These are phyloP conservation scores for Drosophila eugracilis DNA, from an alignment of 1,140 invertebrate species.

Conservation along the genomic window DNA sequence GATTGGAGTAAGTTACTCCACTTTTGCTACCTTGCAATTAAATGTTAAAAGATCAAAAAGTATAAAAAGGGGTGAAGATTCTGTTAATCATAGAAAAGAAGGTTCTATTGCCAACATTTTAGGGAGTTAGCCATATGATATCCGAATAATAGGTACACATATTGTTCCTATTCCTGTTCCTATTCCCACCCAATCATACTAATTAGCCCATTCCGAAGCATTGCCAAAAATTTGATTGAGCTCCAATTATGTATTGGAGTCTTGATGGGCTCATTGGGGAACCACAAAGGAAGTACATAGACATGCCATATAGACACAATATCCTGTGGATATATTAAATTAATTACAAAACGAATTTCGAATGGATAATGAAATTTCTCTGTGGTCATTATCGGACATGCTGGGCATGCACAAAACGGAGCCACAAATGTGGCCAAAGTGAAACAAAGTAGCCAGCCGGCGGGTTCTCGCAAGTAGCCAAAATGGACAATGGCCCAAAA, in stretches of 20 bases:
- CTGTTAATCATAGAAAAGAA: not conserved
- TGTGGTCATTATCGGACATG: conserved; percentile 79
- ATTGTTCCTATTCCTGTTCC: not conserved
- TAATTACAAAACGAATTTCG: conserved; percentile 79
- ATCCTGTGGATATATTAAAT: conserved; percentile 73
- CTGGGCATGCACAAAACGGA: conserved; percentile 71
- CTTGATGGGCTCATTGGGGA: not conserved
- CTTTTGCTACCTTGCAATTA: not conserved
- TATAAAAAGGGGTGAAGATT: not conserved
- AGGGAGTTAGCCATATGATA: no score
- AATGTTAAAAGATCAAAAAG: not conserved
- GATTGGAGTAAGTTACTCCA: not conserved
- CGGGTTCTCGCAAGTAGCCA: conserved; percentile 45
- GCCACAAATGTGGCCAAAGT: conserved; percentile 78
- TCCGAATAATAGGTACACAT: no score
- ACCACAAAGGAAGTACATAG: conserved; percentile 14
- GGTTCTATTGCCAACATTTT: no score
- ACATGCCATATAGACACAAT: conserved; percentile 33
- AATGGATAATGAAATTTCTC: conserved; percentile 79
- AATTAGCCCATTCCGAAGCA: not conserved
- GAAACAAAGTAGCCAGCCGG: conserved; percentile 78
- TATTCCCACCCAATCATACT: not conserved
- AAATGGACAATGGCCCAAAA: conserved; percentile 44
- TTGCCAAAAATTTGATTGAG: conserved; percentile 28
- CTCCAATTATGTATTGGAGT: conserved; percentile 27